Evolutionary conservation across 2,797 vertebrate species (phyloP), one percentile per base, ranked within the genome.

Genomic region (Parauchenoglanis punctatus): DNA sequence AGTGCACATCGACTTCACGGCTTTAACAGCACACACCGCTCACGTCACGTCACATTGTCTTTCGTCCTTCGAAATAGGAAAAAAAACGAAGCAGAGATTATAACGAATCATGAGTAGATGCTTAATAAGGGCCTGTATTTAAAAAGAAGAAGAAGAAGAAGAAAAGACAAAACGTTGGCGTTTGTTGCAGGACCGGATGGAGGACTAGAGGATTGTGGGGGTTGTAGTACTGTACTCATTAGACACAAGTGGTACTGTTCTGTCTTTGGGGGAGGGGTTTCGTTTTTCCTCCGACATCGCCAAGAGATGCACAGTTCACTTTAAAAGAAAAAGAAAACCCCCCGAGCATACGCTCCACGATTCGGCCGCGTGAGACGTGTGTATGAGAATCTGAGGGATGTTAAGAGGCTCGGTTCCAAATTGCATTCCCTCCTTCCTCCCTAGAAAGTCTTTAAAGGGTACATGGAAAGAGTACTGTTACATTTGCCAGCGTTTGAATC

Each of bases 1-100:
- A 96, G 96, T 96, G 96, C 96, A 97, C 95, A 96, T 97, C 93
- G 94, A 96, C 95, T 94, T 96, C 96, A 97, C 97, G 97, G 96
- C 97, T 97, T 96, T 96, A 95, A 97, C 97, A 93, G 95, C 96
- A 95, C 46, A 49, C 46, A 10, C 92, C 95, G 96, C 94, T 96
- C 95, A 63, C 83, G 31, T 18, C 63, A 80, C 87, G 68, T 78
- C 7, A 35, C 35, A 35, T 35, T 35, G 35, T 35, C 35, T 35
- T 35, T 35, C 35, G 35, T 35, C 35, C 35, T 35, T 35, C 17
- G 18, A 61, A 49, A 56, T 18, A 67, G 11, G 25, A 35, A 28
- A 84, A 84, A 73, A 49, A 52, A 25, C 23, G 76, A 68, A 31
- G 13, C 13, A 12, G 65, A 56, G 28, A 31, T 78, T 78, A 15